Conservation (phyloP, 2,113 vertebrate species). For the Microtus oregoni region DNA sequence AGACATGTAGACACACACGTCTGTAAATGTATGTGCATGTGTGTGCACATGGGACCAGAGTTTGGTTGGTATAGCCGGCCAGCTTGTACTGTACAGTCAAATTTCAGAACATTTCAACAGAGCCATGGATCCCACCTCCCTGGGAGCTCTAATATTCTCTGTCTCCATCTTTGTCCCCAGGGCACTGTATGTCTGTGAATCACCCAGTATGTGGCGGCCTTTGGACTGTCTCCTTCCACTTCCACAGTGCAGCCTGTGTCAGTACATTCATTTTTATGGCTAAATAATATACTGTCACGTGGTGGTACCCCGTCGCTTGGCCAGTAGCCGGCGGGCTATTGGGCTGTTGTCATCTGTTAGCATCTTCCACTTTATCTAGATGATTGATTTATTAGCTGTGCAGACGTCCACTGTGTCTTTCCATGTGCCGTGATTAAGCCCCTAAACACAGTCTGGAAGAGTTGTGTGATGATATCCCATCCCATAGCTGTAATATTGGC, state of each 20-base stretch:
- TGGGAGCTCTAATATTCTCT: not conserved
- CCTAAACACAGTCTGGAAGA: not conserved
- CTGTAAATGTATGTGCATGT: not conserved
- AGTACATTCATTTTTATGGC: not conserved
- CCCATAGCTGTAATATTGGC: constrained; percentile 19
- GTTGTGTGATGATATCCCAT: not conserved
- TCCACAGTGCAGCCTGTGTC: not conserved
- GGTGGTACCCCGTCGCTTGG: not conserved
- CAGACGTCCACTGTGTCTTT: not conserved
- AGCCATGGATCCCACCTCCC: no score
- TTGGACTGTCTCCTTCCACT: not conserved
- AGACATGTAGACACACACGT: not conserved
- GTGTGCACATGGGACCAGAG: not conserved
- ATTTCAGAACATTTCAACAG: not conserved
- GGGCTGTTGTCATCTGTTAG: not conserved
- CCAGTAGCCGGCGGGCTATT: not conserved
- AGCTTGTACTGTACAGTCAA: not conserved
- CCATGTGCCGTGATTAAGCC: not conserved
- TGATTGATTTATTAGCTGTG: not conserved
- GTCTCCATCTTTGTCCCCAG: not conserved
- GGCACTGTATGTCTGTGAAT: not conserved
- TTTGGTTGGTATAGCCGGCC: not conserved
- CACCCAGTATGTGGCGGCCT: not conserved
- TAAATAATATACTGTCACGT: not conserved
- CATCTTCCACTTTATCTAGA: not conserved